Evolutionary conservation across 2,797 vertebrate species (phyloP).

Genomic region (Fistularia commersonii): DNA sequence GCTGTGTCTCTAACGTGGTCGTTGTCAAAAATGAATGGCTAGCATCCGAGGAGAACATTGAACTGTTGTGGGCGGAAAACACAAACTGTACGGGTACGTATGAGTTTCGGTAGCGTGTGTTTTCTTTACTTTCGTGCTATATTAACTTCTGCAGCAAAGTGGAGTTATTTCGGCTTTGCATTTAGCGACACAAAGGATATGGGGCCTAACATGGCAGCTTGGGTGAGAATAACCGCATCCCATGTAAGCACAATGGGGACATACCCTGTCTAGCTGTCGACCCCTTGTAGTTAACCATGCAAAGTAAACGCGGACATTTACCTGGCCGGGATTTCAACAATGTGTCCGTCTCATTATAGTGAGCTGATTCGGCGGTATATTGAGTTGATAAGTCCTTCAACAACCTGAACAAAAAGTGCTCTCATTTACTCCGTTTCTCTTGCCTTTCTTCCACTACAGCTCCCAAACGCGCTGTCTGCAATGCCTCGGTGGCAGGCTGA

Average conservation of each 20-base stretch:
- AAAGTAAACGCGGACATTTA: slow-evolving; percentile 72
- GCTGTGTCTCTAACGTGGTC: slow-evolving; percentile 52
- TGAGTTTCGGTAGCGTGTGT: slow-evolving; percentile 7
- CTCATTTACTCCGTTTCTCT: slow-evolving; percentile 81
- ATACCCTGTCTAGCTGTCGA: slow-evolving; percentile 74
- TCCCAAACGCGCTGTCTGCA: slow-evolving; percentile 76
- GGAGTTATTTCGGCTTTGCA: slow-evolving; percentile 56
- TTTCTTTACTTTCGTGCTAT: neutral
- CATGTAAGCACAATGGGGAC: slow-evolving; percentile 78
- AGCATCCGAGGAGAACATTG: slow-evolving; percentile 29
- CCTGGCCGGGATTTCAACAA: slow-evolving; percentile 75
- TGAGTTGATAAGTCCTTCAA: slow-evolving; percentile 75
- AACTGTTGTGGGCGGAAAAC: slow-evolving; percentile 25
- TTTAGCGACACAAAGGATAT: slow-evolving; percentile 68
- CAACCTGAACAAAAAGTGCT: slow-evolving; percentile 77
- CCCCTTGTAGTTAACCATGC: slow-evolving; percentile 68
- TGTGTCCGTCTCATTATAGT: slow-evolving; percentile 75
- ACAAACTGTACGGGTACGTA: slow-evolving; percentile 24
- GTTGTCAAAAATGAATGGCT: slow-evolving; percentile 56
- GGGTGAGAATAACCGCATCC: slow-evolving; percentile 80
- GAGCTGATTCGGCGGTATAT: slow-evolving; percentile 68
- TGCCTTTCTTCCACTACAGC: slow-evolving; percentile 80
- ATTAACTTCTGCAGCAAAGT: slow-evolving; percentile 30
- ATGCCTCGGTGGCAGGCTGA: slow-evolving; percentile 63
- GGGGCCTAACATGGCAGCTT: slow-evolving; percentile 77